Conservation (phyloP, 2,113 vertebrate species). For the Panthera leo region DNA sequence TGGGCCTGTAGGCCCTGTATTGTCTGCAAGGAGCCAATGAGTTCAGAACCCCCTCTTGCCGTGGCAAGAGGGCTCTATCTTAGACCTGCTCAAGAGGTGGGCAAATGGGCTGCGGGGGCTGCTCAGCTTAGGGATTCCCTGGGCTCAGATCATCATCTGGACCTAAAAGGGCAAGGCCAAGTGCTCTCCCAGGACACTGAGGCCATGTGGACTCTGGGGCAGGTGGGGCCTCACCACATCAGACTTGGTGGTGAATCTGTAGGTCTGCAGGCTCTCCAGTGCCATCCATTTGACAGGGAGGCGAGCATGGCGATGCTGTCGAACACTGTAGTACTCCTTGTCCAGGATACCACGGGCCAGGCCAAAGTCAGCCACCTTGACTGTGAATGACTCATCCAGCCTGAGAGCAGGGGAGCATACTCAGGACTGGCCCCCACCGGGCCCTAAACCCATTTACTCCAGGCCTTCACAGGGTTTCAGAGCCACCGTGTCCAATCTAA, state of each 20-base stretch:
- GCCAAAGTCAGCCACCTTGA: constrained; percentile 98
- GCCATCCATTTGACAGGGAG: constrained; percentile 99
- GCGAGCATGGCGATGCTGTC: constrained; percentile 90
- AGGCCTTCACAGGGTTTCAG: background rate
- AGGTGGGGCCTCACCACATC: constrained; percentile 90
- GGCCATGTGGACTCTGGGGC: background rate
- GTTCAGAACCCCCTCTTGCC: background rate
- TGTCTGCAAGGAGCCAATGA: background rate
- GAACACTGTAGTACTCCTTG: constrained; percentile 97
- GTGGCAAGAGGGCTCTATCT: background rate
- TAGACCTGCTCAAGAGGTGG: background rate
- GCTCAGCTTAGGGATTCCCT: background rate
- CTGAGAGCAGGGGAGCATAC: constrained; percentile 75
- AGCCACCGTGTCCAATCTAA: background rate
- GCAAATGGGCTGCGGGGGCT: background rate
- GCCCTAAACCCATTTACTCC: background rate
- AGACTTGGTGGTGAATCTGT: constrained; percentile 97
- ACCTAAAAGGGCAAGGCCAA: background rate
- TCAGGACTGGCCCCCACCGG: background rate
- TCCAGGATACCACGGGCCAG: constrained; percentile 95
- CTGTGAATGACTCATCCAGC: constrained; percentile 94
- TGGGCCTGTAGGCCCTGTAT: background rate
- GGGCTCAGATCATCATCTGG: background rate
- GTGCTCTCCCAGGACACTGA: background rate
- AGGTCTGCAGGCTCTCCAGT: constrained; percentile 95